Evolutionary conservation across 2,113 vertebrate genomes (phyloP), one percentile per base, ranked within the genome.

Genomic region (Morphnarchus princeps): DNA sequence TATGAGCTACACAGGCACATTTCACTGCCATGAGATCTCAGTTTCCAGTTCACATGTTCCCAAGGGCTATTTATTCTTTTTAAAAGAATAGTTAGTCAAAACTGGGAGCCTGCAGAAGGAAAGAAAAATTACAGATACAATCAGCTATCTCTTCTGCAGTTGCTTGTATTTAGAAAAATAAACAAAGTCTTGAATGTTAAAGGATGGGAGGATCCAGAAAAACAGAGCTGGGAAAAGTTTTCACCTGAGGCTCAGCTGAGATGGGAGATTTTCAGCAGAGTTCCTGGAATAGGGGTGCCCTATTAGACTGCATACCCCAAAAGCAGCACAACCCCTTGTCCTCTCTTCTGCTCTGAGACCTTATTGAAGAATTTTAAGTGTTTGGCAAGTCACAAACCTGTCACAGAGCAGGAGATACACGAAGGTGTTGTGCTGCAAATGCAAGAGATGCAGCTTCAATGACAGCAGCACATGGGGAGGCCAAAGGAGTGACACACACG

Each of bases 11-110:
- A 65, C n/a, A 70, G 71, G 78, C 95, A 94, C 73, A 94, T 96
- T 96, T 95, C 49, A 88, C 70, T 93, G 90, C 93, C 85, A 70
- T 94, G 78, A 91, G 93, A 90, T 91, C 96, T 95, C 16, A 21
- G 92, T 93, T 95, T 96, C 90, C 95, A 94, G 93, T 94, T 89
- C 93, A 82, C 91, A 79, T 61, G 73, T 69, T 96, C 96, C 96
- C 95, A 95, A 95, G 47, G 95, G 93, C 94, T 94, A 96, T 97
- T 96, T 95, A 96, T 93, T 93, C 88, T 93, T 93, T 83, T 78
- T 62, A 92, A 92, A 96, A 90, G 82, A 95, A 92, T 73, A 82
- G 66, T 93, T 93, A 95, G 95, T 90, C 90, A 94, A 97, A 96
- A 90, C 85, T 40, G 38, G 67, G 42, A 94, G 90, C 85, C 50